Percentiles rank a stretch among this genome's conserved stretches.
Evolutionary conservation across 2,888 invertebrate species (phyloP).

Genomic region (Epinotia ramella): DNA sequence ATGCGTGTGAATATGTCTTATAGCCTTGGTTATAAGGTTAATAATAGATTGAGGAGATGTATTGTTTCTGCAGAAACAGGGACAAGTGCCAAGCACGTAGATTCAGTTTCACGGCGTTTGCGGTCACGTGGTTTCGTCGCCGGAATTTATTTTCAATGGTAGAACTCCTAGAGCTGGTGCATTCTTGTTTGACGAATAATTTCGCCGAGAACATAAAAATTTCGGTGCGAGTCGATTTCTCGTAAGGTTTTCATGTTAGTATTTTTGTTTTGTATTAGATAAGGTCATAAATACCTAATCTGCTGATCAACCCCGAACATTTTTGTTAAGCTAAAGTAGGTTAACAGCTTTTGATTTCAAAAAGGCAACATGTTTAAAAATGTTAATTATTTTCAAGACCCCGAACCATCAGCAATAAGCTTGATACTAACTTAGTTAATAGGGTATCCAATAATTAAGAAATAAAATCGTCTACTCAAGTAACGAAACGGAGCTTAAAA

Average conservation of each 20-base stretch:
- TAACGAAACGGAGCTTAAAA: neutral
- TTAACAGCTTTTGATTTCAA: no score
- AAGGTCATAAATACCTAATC: no score
- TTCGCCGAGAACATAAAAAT: slow-evolving; percentile 26
- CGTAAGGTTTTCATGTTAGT: neutral
- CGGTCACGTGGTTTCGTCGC: slow-evolving; percentile 66
- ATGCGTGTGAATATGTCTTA: neutral
- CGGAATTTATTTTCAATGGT: slow-evolving; percentile 63
- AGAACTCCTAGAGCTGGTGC: slow-evolving; percentile 15
- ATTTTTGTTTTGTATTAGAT: neutral
- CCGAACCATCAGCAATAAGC: no score
- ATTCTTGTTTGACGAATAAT: slow-evolving; percentile 11
- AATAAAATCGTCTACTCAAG: no score
- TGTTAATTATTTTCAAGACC: no score
- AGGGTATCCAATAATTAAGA: no score
- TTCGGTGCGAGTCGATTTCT: no score
- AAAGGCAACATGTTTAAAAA: no score
- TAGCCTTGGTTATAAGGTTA: slow-evolving; percentile 10
- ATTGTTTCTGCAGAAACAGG: slow-evolving; percentile 46
- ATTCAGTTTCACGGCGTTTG: slow-evolving; percentile 61
- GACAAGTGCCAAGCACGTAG: slow-evolving; percentile 66
- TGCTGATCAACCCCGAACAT: no score
- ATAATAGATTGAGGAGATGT: neutral
- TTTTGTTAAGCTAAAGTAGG: no score
- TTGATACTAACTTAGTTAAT: no score